Percentiles rank a stretch among this genome's conserved stretches.
These are phyloP conservation scores for Sebastes jordani DNA, from an alignment of 2,797 vertebrate species.

Conservation along the genomic window DNA sequence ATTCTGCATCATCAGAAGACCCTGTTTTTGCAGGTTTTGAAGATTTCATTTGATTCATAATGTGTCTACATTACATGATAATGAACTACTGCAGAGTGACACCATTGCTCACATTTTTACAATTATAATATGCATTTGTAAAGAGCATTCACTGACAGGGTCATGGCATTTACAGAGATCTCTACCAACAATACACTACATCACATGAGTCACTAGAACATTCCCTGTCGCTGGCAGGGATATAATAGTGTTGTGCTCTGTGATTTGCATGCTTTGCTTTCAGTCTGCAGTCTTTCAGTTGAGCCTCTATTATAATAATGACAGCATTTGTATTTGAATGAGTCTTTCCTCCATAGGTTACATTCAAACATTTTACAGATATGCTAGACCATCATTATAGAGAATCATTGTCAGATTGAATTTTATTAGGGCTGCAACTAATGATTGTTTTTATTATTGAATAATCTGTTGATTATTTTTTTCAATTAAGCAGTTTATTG, in stretches of 20 bases:
- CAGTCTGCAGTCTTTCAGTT: background rate
- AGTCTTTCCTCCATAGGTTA: background rate
- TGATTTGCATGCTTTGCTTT: constrained; percentile 3
- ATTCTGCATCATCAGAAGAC: background rate
- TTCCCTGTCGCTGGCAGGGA: background rate
- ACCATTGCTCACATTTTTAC: background rate
- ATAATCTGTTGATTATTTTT: background rate
- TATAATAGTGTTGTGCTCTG: background rate
- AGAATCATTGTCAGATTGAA: background rate
- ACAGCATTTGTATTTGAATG: background rate
- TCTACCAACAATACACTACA: constrained; percentile 7
- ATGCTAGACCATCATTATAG: background rate
- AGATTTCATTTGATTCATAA: background rate
- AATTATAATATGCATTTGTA: background rate
- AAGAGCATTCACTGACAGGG: background rate
- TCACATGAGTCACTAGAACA: constrained; percentile 24
- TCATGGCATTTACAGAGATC: background rate
- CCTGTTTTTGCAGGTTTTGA: background rate
- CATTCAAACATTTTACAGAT: background rate
- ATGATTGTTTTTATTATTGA: background rate
- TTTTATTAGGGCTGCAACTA: background rate
- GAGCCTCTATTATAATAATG: constrained; percentile 6
- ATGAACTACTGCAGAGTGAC: background rate
- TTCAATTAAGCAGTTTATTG: background rate
- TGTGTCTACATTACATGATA: background rate